Conservation (phyloP, 2,888 invertebrate species). For the Sipha maydis region DNA sequence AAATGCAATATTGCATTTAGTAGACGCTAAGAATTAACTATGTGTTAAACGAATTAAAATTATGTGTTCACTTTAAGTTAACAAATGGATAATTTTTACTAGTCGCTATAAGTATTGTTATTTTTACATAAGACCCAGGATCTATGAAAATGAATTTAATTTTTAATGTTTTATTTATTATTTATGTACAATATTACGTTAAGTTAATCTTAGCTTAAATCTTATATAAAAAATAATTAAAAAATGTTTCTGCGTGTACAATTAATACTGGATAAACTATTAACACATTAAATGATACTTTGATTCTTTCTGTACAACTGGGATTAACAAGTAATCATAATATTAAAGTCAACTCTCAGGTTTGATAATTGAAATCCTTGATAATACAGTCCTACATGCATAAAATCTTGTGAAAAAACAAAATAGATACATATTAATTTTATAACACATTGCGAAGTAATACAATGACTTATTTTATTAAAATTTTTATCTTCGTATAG, state of each 20-base stretch:
- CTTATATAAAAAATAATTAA: neutral
- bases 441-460: neutral
- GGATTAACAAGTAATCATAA: neutral
- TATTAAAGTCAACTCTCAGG: constrained; percentile 23
- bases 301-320: neutral
- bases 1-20: too few relatives aligned
- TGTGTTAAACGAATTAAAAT: too few relatives aligned
- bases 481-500: neutral
- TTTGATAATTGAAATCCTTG: constrained; percentile 33
- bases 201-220: neutral
- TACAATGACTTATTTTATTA: neutral
- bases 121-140: too few relatives aligned
- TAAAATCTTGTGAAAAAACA: neutral
- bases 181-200: too few relatives aligned
- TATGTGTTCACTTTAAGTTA: too few relatives aligned
- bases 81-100: too few relatives aligned
- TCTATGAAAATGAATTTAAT: too few relatives aligned
- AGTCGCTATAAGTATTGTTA: too few relatives aligned
- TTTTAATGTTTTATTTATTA: too few relatives aligned
- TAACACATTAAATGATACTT: neutral
- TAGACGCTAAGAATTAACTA: too few relatives aligned
- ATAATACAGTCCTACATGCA: neutral
- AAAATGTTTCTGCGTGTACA: neutral
- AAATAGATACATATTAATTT: neutral
- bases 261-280: too few relatives aligned